A percentile compares a stretch with the other conserved stretches of the same genome.
These are phyloP conservation scores for Ploceus nigricollis DNA, from an alignment of 2,113 vertebrate species.

Conservation along the genomic window DNA sequence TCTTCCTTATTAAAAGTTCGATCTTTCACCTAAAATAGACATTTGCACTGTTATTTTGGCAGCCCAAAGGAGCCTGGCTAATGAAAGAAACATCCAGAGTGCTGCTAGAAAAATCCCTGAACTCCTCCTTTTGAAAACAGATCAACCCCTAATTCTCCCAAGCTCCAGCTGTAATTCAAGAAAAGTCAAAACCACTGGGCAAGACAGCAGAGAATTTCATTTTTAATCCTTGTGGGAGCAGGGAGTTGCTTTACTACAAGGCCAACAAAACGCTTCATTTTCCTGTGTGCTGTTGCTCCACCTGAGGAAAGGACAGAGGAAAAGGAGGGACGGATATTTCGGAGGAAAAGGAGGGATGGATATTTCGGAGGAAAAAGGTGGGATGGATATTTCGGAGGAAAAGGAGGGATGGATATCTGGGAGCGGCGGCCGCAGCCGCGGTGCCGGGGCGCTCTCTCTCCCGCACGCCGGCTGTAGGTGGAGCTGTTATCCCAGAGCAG, in stretches of 20 bases:
- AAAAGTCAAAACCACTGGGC: not conserved
- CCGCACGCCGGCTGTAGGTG: not conserved
- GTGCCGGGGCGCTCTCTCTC: not conserved
- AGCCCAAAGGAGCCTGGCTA: not conserved
- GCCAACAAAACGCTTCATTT: not conserved
- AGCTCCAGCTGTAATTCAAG: not conserved
- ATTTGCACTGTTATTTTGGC: not conserved
- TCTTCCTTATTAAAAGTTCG: slow-evolving; percentile 89
- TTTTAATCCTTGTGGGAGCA: not conserved
- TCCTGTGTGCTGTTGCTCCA: not conserved
- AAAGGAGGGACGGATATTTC: not conserved
- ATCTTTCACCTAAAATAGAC: slow-evolving; percentile 86
- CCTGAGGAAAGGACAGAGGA: not conserved
- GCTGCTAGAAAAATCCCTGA: not conserved
- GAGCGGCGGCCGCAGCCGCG: not conserved
- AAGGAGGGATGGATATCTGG: too few relatives aligned
- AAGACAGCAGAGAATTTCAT: not conserved
- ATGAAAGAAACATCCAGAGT: not conserved
- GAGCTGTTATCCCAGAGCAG: slow-evolving; percentile 4
- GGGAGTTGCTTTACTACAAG: not conserved
- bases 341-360: not conserved
- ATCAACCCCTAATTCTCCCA: not conserved
- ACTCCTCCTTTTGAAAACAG: not conserved
- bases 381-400: not conserved
- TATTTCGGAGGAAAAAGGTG: not conserved